Conservation (phyloP, 2,888 invertebrate species). For the Matsumyia berberina region DNA sequence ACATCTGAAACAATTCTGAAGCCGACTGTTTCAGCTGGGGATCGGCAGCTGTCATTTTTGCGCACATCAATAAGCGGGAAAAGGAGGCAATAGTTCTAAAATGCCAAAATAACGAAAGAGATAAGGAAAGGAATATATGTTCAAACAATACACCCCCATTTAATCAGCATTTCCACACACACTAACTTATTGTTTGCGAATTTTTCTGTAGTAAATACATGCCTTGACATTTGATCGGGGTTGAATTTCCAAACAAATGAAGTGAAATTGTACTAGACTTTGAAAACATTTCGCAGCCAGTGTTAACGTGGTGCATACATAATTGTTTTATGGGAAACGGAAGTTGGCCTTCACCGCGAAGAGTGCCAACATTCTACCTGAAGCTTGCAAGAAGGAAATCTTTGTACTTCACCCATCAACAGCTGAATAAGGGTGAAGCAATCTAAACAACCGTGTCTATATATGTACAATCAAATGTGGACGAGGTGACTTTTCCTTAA, state of each 20-base stretch:
- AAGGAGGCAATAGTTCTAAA: neutral
- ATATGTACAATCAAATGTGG: too few relatives aligned
- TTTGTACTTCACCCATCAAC: too few relatives aligned
- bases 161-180: neutral
- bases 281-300: too few relatives aligned
- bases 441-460: too few relatives aligned
- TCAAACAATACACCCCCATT: neutral
- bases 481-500: too few relatives aligned
- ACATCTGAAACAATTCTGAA: constrained; percentile 17
- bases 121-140: constrained; percentile 6
- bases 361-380: too few relatives aligned
- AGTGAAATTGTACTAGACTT: neutral
- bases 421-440: too few relatives aligned
- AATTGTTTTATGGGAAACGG: too few relatives aligned
- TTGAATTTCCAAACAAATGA: neutral
- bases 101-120: neutral
- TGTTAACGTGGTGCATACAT: too few relatives aligned
- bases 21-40: neutral
- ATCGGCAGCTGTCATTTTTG: constrained; percentile 1
- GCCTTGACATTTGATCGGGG: neutral
- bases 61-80: neutral
- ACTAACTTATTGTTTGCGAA: neutral
- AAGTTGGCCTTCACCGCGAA: too few relatives aligned
- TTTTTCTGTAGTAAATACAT: neutral
- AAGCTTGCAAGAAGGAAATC: too few relatives aligned